Percentiles rank a stretch among this genome's conserved stretches.
These are phyloP conservation scores for Amazona finschi DNA, from an alignment of 2,797 vertebrate genomes.

Conservation along the genomic window DNA sequence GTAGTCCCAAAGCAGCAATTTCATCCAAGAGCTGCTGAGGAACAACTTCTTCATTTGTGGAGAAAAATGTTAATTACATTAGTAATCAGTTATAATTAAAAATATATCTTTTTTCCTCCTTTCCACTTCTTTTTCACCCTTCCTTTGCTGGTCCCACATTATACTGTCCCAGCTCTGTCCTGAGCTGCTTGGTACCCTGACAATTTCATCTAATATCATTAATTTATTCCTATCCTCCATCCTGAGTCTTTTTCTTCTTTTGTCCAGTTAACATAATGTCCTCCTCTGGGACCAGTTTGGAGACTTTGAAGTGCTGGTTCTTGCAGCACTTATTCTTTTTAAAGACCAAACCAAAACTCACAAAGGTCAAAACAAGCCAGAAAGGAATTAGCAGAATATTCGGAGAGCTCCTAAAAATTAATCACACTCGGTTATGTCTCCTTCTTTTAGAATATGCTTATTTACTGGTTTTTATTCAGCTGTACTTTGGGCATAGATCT, in stretches of 20 bases:
- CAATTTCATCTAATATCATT: not conserved
- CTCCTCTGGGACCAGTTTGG: not conserved
- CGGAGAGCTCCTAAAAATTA: not conserved
- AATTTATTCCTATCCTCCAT: not conserved
- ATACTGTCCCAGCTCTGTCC: not conserved
- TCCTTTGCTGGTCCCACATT: not conserved
- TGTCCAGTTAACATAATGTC: not conserved
- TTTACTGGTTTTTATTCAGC: not conserved
- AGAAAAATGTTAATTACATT: not conserved
- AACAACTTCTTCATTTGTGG: not conserved
- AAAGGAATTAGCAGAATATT: not conserved
- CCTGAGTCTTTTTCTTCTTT: not conserved
- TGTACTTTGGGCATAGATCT: not conserved
- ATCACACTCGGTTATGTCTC: not conserved
- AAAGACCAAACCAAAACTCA: not conserved
- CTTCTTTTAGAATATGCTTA: not conserved
- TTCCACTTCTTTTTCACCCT: not conserved
- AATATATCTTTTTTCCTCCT: fast-evolving
- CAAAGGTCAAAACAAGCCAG: not conserved
- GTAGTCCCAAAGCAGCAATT: not conserved
- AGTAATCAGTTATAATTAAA: not conserved
- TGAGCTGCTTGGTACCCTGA: not conserved
- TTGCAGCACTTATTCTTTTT: not conserved
- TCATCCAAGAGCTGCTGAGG: not conserved
- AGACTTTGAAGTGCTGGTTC: not conserved